Evolutionary conservation across 2,888 invertebrate genomes (phyloP).

Genomic region (Aplocera efformata): DNA sequence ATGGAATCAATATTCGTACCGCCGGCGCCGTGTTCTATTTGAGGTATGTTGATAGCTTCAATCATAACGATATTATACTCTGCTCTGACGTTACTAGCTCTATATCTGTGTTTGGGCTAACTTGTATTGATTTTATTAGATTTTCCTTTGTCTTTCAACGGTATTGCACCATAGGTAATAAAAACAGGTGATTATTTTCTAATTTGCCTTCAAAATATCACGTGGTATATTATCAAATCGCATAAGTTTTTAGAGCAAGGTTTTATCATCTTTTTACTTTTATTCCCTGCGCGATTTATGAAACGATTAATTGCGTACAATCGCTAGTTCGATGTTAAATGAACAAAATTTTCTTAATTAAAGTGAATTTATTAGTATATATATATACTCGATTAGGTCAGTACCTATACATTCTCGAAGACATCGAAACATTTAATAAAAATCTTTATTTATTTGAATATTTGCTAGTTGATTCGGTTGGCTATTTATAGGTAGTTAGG

Average conservation of each 20-base stretch:
- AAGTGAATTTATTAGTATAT: slow-evolving; percentile 4
- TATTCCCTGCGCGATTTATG: slow-evolving; percentile 35
- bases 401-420: not conserved
- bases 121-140: too few relatives aligned
- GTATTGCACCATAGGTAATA: too few relatives aligned
- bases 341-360: slow-evolving; percentile 22
- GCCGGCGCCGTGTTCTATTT: slow-evolving; percentile 21
- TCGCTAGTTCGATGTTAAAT: slow-evolving; percentile 30
- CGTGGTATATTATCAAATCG: too few relatives aligned
- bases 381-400: slow-evolving; percentile 4
- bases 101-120: slow-evolving; percentile 2
- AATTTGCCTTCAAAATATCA: too few relatives aligned
- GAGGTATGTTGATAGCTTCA: slow-evolving; percentile 25
- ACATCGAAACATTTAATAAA: too few relatives aligned
- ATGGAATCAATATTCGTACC: slow-evolving; percentile 40
- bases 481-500: slow-evolving; percentile 4
- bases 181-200: too few relatives aligned
- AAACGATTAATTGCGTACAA: slow-evolving; percentile 30
- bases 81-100: slow-evolving; percentile 10
- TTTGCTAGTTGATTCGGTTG: too few relatives aligned
- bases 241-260: too few relatives aligned
- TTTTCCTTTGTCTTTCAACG: too few relatives aligned
- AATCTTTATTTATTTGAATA: too few relatives aligned
- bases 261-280: slow-evolving; percentile 1
- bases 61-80: slow-evolving; percentile 7